Evolutionary conservation across 2,888 invertebrate species (phyloP).

Genomic region (Hydrotaea cyrtoneurina): DNA sequence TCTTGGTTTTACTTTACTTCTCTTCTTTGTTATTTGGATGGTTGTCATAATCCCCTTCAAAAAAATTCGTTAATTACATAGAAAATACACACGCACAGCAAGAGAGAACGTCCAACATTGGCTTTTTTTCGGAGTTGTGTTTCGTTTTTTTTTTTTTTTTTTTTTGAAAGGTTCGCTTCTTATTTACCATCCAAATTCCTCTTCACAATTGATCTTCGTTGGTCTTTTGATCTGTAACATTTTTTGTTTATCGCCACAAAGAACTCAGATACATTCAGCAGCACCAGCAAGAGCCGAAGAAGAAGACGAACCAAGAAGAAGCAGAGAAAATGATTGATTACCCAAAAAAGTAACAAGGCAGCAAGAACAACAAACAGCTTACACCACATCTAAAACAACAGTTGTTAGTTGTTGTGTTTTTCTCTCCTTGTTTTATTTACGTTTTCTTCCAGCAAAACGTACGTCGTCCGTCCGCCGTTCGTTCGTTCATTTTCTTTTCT

Average conservation of each 20-base stretch:
- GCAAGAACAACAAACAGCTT: constrained; percentile 7
- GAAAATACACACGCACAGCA: not conserved
- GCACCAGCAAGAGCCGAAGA: not conserved
- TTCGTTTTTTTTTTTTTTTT: not conserved
- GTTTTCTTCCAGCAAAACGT: not conserved
- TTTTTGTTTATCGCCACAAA: not conserved
- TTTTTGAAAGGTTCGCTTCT: constrained; percentile 11
- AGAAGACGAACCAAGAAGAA: not conserved
- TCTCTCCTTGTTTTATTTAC: constrained; percentile 9
- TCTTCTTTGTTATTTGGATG: not conserved
- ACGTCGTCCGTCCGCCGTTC: constrained; percentile 28
- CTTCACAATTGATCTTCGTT: not conserved
- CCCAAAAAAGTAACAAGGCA: constrained; percentile 25
- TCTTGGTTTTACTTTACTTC: too few species aligned
- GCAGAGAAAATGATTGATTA: constrained; percentile 58
- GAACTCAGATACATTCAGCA: not conserved
- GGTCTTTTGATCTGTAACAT: constrained; percentile 7
- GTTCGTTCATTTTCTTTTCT: constrained; percentile 39
- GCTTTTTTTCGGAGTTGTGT: too few species aligned
- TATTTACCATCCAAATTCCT: not conserved
- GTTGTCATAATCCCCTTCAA: not conserved
- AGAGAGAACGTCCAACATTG: too few species aligned
- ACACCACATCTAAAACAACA: constrained; percentile 14
- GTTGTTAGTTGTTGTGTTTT: constrained; percentile 26
- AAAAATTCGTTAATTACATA: constrained; percentile 20